Evolutionary conservation across 2,113 vertebrate genomes (phyloP).

Genomic region (Urocolius indicus): DNA sequence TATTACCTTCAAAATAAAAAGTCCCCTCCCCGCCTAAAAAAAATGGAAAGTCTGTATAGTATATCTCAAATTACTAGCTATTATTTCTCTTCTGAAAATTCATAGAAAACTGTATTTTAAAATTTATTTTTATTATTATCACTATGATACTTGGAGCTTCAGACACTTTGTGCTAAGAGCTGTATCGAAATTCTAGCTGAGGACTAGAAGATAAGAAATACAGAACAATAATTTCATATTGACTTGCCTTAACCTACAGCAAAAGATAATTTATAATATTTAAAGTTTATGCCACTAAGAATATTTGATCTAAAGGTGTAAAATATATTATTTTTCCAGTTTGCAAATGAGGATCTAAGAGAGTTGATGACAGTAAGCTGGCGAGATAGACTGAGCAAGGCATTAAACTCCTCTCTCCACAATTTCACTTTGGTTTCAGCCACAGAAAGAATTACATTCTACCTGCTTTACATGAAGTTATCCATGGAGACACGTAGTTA

Average conservation of each 20-base stretch:
- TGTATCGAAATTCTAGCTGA: background rate
- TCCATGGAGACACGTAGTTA: background rate
- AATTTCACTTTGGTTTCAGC: background rate
- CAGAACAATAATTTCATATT: background rate
- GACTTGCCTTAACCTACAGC: background rate
- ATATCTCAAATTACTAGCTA: background rate
- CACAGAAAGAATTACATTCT: background rate
- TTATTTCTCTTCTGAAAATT: background rate
- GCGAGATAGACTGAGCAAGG: background rate
- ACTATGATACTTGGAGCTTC: background rate
- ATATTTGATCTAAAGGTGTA: background rate
- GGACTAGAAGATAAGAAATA: background rate
- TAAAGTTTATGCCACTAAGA: background rate
- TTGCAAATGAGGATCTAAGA: background rate
- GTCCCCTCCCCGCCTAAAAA: too few relatives aligned
- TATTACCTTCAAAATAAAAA: background rate
- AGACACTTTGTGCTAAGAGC: background rate
- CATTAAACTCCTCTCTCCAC: background rate
- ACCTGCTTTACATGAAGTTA: too few relatives aligned
- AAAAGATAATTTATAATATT: background rate
- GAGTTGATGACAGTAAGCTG: background rate
- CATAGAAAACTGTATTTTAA: background rate
- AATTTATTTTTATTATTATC: background rate
- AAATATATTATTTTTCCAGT: background rate
- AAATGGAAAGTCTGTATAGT: background rate